Conservation (phyloP, 2,888 invertebrate species). For the Eupithecia subfuscata region DNA sequence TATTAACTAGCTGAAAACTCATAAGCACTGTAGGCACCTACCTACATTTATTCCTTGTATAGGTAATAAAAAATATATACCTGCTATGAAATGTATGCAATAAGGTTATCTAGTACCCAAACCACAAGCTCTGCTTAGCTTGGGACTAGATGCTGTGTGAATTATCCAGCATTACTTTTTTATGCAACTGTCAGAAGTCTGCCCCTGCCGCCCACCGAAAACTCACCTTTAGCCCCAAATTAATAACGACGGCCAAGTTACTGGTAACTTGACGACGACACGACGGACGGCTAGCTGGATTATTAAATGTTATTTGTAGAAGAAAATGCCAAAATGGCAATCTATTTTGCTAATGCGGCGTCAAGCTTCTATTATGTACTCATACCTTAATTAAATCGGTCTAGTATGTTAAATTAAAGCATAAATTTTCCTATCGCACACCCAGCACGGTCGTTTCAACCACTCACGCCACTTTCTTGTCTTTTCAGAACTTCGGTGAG, state of each 20-base stretch:
- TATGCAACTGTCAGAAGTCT: neutral
- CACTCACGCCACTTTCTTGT: conserved; percentile 80
- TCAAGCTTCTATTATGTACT: neutral
- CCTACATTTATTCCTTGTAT: no score
- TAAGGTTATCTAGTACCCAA: no score
- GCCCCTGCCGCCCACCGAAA: neutral
- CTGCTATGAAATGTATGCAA: no score
- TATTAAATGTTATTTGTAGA: neutral
- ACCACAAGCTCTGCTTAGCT: no score
- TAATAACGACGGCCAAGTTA: neutral
- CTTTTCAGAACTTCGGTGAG: conserved; percentile 86
- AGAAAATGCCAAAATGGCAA: neutral
- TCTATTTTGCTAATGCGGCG: neutral
- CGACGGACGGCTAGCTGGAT: neutral
- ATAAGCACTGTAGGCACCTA: no score
- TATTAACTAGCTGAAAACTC: no score
- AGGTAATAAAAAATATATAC: no score
- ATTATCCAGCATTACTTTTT: no score
- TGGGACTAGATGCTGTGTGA: no score
- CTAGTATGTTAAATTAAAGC: conserved; percentile 36
- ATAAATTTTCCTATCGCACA: conserved; percentile 54
- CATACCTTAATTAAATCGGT: neutral
- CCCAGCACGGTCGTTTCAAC: conserved; percentile 64
- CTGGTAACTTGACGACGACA: neutral
- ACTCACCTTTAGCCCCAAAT: neutral